Evolutionary conservation across 2,888 invertebrate species (phyloP), one percentile per base, ranked within the genome.

Genomic region (Tuta absoluta): DNA sequence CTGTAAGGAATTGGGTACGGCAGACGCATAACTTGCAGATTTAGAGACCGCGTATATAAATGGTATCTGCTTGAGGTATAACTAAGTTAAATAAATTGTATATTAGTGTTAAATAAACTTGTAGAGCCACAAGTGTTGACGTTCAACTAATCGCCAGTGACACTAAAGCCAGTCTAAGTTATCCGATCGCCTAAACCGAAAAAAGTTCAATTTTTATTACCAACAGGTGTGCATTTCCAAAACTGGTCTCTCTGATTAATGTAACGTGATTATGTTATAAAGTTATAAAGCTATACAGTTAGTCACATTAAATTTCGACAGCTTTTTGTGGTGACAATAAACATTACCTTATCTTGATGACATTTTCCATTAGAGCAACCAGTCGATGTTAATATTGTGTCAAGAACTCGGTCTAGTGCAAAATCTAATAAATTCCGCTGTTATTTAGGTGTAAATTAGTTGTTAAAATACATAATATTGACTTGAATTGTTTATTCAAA

Each of bases 101-200:
- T n/a, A n/a, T n/a, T n/a, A n/a, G n/a, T n/a, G n/a, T n/a, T n/a
- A n/a, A n/a, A 61, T 61, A 24, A 48, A 48, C 17, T 61, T 17
- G 28, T 61, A 61, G 1, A 37, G 12, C 19, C 19, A 48, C 24
- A 48, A 21, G 71, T 69, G 72, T 70, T 69, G 72, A 73, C 75
- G 78, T 75, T 75, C 72, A 74, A 72, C 77, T 78, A 80, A 82
- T 81, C 79, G 72, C 75, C 73, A 81, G 81, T 78, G 81, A 74
- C 70, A 66, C 75, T 79, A 80, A 45, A 81, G 79, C 79, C 78
- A 72, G 78, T 80, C 75, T 68, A 72, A 79, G 76, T 37, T 49
- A 48, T 49, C 48, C 24, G 49, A 65, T 62, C 38, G 58, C 56
- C 33, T 62, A 58, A 65, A 65, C 56, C 58, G 59, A 51, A 48